Evolutionary conservation across 2,113 vertebrate species (phyloP).

Genomic region (Ochotona curzoniae): DNA sequence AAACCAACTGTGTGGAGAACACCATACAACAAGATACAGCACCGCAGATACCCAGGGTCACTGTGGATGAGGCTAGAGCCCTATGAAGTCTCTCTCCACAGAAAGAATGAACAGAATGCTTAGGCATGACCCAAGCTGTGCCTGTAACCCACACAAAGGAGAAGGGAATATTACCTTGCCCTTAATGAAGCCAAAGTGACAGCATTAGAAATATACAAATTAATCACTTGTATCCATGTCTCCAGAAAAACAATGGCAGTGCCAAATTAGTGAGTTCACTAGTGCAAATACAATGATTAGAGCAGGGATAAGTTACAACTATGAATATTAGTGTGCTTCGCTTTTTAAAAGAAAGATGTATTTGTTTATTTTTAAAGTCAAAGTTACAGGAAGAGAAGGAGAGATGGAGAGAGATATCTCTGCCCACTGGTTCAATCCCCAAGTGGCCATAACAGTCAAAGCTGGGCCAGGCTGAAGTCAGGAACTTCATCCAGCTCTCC

Average conservation of each 20-base stretch:
- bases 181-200: neutral
- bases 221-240: neutral
- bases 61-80: neutral
- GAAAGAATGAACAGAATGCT: neutral
- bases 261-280: neutral
- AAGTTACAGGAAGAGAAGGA: too few relatives aligned
- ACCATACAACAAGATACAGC: neutral
- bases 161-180: neutral
- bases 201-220: neutral
- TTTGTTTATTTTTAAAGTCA: too few relatives aligned
- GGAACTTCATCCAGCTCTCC: too few relatives aligned
- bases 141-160: neutral
- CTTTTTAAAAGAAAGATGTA: too few relatives aligned
- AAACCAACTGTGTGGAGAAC: too few relatives aligned
- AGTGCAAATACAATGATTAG: neutral
- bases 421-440: too few relatives aligned
- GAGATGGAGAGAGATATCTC: too few relatives aligned
- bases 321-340: neutral
- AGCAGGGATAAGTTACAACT: neutral
- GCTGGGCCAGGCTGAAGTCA: too few relatives aligned
- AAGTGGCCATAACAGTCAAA: too few relatives aligned
- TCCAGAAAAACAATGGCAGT: neutral
- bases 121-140: neutral
- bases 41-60: neutral
- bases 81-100: fast-evolving